Base-by-base conservation (phyloP, 2,888 invertebrate genomes). In the Sussaba pulchella region DNA sequence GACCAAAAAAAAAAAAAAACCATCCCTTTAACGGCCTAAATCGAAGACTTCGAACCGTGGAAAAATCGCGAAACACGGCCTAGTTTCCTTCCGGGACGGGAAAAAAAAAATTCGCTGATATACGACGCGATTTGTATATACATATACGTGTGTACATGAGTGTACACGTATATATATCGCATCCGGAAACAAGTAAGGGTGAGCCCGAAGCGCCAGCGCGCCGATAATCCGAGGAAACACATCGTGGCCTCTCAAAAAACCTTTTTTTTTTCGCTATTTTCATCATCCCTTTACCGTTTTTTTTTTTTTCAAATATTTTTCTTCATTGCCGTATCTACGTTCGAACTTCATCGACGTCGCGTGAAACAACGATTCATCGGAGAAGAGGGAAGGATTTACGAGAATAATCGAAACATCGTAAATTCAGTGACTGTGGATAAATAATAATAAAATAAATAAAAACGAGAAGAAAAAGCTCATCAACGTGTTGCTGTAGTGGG, bases 401-500 rank as follows among this genome's bases (percentile, higher is more conserved):
- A 57, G 19, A 21, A 21, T n/a, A 61, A 61, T 59, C 31, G 36
- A 2, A 2, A 9, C 1, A 59, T 59, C 17, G 36, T 36, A 17
- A 61, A 21, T 39, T 61, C 41, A 39, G 19, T 24, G 41, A n/a
- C 4, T 1, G 19, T 26, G 36, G n/a, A 24, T 31, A n/a, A 31
- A 57, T 31, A 31, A 31, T 31, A 31, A 31, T 5, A 5, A 6
- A 31, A 31, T 31, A 31, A 57, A 31, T 57, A 26, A 26, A 26
- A 3, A 17, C 12, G 39, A 36, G 17, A 39, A 39, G 14, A 31
- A 31, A 43, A 19, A 6, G 14, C n/a, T 9, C 52, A 59, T 50
- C 52, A 70, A 70, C 70, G 70, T 57, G 70, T 70, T 57, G 70
- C 57, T 43, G 57, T 14, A 21, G 9, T 2, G 19, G 47, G 47